These are phyloP conservation scores for Rhagoletis zephyria DNA, from an alignment of 1,140 invertebrate genomes.

Conservation along the genomic window DNA sequence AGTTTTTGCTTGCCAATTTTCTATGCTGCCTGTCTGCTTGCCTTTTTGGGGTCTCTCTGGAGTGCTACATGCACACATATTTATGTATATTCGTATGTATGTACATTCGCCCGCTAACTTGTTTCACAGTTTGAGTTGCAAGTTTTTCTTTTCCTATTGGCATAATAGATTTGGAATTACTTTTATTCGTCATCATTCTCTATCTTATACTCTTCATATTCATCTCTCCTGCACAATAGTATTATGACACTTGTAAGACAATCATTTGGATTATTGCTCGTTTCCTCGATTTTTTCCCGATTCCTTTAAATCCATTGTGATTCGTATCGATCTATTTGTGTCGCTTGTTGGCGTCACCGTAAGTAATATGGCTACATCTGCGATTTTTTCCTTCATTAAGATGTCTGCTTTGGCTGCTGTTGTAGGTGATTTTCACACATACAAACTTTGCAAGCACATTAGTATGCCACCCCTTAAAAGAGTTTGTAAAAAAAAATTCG, in stretches of 20 bases:
- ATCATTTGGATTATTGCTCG: constrained; percentile 45
- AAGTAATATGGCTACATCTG: too few species aligned
- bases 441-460: too few species aligned
- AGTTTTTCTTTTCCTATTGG: neutral
- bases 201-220: neutral
- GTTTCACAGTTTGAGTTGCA: neutral
- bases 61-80: neutral
- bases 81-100: neutral
- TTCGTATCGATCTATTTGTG: neutral
- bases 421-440: too few species aligned
- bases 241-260: constrained; percentile 45
- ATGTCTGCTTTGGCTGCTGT: too few species aligned
- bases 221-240: neutral
- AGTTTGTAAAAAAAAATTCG: too few species aligned
- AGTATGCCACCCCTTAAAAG: too few species aligned
- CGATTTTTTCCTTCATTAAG: too few species aligned
- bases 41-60: neutral
- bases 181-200: constrained; percentile 9
- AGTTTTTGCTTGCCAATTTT: neutral
- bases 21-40: neutral
- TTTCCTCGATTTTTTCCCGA: constrained; percentile 2
- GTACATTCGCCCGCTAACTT: neutral
- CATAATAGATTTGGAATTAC: constrained; percentile 42
- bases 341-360: neutral
- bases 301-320: neutral